Evolutionary conservation across 2,888 invertebrate species (phyloP), one percentile per base, ranked within the genome.

Genomic region (Mactromeris polynyma): DNA sequence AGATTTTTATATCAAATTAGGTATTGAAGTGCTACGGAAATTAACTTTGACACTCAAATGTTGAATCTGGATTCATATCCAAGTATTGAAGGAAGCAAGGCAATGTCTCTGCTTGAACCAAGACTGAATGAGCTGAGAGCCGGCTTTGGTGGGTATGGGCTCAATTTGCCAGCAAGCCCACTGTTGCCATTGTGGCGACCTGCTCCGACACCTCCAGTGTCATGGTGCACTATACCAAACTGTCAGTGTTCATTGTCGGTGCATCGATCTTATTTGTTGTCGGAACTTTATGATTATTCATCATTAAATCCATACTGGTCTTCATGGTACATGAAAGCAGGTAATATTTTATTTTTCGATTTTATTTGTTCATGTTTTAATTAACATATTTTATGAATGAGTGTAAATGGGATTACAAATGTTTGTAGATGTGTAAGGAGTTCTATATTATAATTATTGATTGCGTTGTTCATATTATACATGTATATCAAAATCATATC

Each of bases 281-380:
- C 90, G 46, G 93, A 93, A 54, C 77, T 92, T 42, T 90, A 92
- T 81, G 92, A 93, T 80, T 91, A 91, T 83, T 88, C 91, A n/a
- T 82, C 86, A 42, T 33, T 64, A 42, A 82, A 78, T 42, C 69
- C 86, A 33, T 88, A 91, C 42, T 92, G 92, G 91, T 89, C 93
- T 26, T 85, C 93, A 51, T 94, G 94, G 94, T 94, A 93, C 81
- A 85, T 92, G 26, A 94, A 94, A 90, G 83, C 94, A 91, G 93
- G 94, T 94, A 89, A 91, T 42, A 64, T 33, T 78, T 21, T 31
- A 26, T n/a, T 31, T 58, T n/a, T 17, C 9, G 4, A 36, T 64
- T 64, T 64, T 64, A 26, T 64, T 26, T 64, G 26, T 26, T 26
- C n/a, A 58, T 64, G 58, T 64, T 64, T 46, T 17, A 2, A 51